These are phyloP conservation scores for Aplochiton taeniatus DNA, from an alignment of 2,797 vertebrate species.

Conservation along the genomic window DNA sequence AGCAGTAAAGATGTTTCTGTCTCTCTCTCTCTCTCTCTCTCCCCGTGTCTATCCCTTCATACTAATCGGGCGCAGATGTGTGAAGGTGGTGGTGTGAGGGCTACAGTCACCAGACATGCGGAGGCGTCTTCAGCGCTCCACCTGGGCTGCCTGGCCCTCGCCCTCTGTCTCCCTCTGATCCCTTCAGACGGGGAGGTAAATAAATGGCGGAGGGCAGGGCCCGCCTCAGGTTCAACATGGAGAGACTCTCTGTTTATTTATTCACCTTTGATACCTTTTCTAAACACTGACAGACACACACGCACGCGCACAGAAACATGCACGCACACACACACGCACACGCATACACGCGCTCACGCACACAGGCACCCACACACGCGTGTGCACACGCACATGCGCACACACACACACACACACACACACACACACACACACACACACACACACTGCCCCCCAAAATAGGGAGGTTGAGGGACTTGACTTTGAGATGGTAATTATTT, in stretches of 20 bases:
- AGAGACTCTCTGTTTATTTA: no score
- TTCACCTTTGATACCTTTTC: no score
- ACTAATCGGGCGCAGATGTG: slow-evolving; percentile 62
- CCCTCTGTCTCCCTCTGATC: no score
- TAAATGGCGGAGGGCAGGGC: no score
- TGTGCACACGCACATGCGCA: neutral
- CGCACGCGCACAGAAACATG: neutral
- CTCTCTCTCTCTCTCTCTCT: slow-evolving; percentile 27
- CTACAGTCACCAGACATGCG: slow-evolving; percentile 21
- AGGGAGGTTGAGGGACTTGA: slow-evolving; percentile 23
- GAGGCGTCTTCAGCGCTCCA: neutral
- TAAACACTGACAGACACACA: slow-evolving; percentile 4
- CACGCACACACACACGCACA: neutral
- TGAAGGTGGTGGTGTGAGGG: slow-evolving; percentile 34
- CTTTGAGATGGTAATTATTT: slow-evolving; percentile 4
- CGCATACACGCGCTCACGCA: neutral
- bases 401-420: neutral
- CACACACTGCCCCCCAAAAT: no score
- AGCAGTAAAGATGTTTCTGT: no score
- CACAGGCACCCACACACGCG: neutral
- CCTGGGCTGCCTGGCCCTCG: no score
- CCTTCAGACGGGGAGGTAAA: no score
- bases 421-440: neutral
- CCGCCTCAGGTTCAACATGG: no score
- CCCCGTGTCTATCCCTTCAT: slow-evolving; percentile 20